Percentiles rank a stretch among this genome's conserved stretches.
phyloP scores from a whole-genome alignment of 1,140 invertebrate species.

The Drosophila albomicans region DNA sequence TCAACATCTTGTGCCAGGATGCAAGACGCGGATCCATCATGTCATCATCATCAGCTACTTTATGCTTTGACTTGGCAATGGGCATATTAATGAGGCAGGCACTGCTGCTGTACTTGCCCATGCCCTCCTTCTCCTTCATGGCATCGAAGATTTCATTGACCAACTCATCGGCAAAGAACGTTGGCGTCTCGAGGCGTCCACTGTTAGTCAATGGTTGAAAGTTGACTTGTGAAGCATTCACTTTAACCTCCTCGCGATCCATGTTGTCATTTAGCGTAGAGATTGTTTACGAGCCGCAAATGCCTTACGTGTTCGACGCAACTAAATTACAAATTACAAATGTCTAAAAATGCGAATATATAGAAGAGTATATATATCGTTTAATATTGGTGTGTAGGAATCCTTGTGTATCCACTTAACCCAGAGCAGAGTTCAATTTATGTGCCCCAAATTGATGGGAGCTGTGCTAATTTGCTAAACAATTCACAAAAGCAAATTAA shows the following conservation, averaged over 20 bases:
- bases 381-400: background rate
- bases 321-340: slow-evolving; percentile 25
- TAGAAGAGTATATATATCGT: background rate
- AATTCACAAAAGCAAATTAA: slow-evolving; percentile 58
- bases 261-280: background rate
- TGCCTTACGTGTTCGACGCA: slow-evolving; percentile 22
- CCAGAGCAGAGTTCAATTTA: slow-evolving; percentile 50
- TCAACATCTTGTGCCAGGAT: slow-evolving; percentile 58
- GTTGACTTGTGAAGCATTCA: background rate
- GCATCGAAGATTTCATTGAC: slow-evolving; percentile 26
- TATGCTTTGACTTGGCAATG: background rate
- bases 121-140: background rate
- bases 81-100: background rate
- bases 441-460: slow-evolving; percentile 35
- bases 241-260: too few relatives aligned
- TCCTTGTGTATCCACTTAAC: background rate
- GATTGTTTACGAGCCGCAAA: slow-evolving; percentile 7
- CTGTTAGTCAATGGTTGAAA: background rate
- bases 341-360: background rate
- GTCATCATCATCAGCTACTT: background rate
- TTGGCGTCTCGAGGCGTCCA: background rate
- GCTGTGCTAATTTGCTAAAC: slow-evolving; percentile 73
- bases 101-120: slow-evolving; percentile 10
- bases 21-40: slow-evolving; percentile 63
- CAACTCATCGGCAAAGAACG: background rate